Conservation (phyloP, 2,113 vertebrate genomes). For the Hystrix cristata region DNA sequence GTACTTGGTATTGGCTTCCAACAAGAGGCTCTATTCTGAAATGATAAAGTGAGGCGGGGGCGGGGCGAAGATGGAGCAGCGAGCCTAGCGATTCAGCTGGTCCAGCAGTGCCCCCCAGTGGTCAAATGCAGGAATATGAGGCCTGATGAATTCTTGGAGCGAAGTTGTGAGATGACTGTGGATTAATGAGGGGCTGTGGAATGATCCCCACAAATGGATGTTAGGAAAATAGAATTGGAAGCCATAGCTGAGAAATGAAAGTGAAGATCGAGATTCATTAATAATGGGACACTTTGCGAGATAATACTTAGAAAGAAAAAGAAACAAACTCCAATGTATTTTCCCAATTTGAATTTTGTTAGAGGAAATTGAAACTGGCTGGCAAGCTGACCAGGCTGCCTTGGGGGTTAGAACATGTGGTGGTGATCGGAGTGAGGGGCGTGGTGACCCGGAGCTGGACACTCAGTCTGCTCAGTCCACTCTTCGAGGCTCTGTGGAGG, state of each 20-base stretch:
- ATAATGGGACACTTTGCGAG: background rate
- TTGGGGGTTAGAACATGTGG: background rate
- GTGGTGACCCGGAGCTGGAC: background rate
- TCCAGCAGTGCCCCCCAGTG: conserved; percentile 83
- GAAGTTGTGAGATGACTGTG: background rate
- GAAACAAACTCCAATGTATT: background rate
- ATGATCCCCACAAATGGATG: background rate
- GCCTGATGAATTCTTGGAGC: background rate
- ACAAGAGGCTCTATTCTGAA: conserved; percentile 1
- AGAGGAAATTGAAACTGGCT: background rate
- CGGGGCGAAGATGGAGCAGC: background rate
- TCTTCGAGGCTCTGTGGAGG: background rate
- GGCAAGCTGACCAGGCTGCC: background rate
- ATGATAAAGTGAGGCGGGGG: background rate
- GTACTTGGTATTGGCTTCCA: conserved; percentile 39
- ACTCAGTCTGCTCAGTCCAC: background rate
- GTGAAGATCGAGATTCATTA: background rate
- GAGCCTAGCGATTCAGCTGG: conserved; percentile 15
- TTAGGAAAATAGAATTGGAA: background rate
- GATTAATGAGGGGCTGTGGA: background rate
- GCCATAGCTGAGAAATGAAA: background rate
- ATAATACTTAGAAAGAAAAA: background rate
- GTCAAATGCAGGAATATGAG: conserved; percentile 28
- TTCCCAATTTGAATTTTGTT: conserved; percentile 26
- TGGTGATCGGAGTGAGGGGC: too few relatives aligned